These are phyloP conservation scores for Myotis yumanensis DNA, from an alignment of 2,113 vertebrate species.

Conservation along the genomic window DNA sequence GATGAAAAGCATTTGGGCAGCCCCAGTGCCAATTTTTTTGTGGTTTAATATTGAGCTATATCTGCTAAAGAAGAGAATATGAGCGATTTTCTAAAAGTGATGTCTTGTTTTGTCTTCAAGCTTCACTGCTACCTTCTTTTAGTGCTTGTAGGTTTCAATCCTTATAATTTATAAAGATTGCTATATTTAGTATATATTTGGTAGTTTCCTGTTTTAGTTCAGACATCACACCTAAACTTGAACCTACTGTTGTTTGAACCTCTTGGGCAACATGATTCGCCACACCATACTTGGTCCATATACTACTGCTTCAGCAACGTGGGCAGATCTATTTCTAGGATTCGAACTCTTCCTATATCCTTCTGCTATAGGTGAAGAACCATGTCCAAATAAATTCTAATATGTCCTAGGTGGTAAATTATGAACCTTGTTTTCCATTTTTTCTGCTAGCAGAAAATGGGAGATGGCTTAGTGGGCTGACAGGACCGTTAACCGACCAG, in stretches of 20 bases:
- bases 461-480: background rate
- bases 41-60: background rate
- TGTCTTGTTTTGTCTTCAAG: background rate
- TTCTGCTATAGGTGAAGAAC: background rate
- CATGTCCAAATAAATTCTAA: background rate
- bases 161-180: background rate
- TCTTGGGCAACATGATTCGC: background rate
- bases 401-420: background rate
- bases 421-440: background rate
- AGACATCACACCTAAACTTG: background rate
- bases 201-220: conserved; percentile 11
- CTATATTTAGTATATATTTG: background rate
- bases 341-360: background rate
- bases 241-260: background rate
- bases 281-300: background rate
- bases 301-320: background rate
- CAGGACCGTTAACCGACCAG: background rate
- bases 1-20: background rate
- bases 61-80: background rate
- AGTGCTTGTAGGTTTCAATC: conserved; percentile 1
- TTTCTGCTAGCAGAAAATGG: background rate
- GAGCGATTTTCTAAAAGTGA: background rate
- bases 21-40: background rate
- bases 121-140: background rate
- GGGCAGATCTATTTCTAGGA: background rate